These are phyloP conservation scores for Rhynchopsitta pachyrhyncha DNA, from an alignment of 2,113 vertebrate genomes.

Conservation along the genomic window DNA sequence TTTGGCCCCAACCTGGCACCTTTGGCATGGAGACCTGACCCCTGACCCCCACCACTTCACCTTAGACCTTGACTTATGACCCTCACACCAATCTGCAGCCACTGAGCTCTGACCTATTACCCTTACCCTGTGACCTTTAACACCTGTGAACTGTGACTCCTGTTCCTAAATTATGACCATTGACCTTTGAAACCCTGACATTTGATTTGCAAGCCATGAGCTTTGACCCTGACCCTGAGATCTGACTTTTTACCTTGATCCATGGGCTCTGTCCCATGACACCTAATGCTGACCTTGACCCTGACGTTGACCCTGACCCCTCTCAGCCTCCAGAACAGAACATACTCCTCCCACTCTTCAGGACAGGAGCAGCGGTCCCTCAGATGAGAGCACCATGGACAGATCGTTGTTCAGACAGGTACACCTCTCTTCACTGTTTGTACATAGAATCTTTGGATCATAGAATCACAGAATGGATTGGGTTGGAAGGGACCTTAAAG, in stretches of 20 bases:
- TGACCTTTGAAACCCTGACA: not conserved
- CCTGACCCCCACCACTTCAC: not conserved
- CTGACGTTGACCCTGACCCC: not conserved
- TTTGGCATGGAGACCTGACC: not conserved
- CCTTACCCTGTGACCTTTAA: no score
- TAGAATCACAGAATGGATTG: not conserved
- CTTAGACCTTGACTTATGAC: not conserved
- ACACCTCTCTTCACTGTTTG: not conserved
- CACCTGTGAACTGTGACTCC: not conserved
- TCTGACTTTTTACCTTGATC: not conserved
- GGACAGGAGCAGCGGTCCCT: not conserved
- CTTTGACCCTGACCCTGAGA: not conserved
- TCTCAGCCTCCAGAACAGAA: not conserved
- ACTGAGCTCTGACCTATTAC: not conserved
- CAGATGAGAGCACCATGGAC: not conserved
- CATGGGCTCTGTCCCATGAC: no score
- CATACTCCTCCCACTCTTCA: fast-evolving
- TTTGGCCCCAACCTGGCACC: not conserved
- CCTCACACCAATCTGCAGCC: not conserved
- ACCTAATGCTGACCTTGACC: not conserved
- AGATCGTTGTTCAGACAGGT: not conserved
- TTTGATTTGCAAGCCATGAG: not conserved
- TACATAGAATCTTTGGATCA: not conserved
- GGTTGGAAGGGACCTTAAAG: not conserved
- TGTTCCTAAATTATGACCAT: no score